These are phyloP conservation scores for Ahaetulla prasina DNA, from an alignment of 2,113 vertebrate genomes.

Conservation along the genomic window DNA sequence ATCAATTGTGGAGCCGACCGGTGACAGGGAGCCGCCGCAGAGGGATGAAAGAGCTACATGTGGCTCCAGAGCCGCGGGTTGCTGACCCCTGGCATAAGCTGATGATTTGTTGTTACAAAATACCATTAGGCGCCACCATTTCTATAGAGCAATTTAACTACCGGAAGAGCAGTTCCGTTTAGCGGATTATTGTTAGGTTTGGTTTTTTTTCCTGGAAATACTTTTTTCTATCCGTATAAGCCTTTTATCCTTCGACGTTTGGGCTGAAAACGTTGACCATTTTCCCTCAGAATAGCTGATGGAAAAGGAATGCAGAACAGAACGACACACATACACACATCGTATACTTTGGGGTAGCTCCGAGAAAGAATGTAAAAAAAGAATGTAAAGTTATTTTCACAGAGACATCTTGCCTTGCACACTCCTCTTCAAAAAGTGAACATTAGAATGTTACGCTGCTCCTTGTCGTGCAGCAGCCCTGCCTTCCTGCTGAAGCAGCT, in stretches of 20 bases:
- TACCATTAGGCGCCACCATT: neutral
- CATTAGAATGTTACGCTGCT: neutral
- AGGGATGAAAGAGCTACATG: too few species aligned
- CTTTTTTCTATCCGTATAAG: neutral
- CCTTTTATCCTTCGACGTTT: neutral
- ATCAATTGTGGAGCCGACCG: too few species aligned
- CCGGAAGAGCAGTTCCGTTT: neutral
- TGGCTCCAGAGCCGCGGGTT: too few species aligned
- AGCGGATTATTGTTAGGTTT: neutral
- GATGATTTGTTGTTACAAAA: neutral
- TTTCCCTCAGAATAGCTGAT: accelerated
- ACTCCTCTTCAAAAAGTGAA: neutral
- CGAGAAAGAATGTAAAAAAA: neutral
- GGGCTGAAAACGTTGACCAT: neutral
- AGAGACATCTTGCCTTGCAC: neutral
- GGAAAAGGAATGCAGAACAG: neutral
- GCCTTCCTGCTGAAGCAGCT: neutral
- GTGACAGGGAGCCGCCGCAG: too few species aligned
- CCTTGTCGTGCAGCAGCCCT: neutral
- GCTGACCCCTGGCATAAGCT: neutral
- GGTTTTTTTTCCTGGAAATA: neutral
- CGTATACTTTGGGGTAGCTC: neutral
- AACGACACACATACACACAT: neutral
- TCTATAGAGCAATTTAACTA: neutral
- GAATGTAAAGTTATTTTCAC: neutral